phyloP scores from a whole-genome alignment of 1,140 invertebrate genomes.

The Macrosteles quadrilineatus region DNA sequence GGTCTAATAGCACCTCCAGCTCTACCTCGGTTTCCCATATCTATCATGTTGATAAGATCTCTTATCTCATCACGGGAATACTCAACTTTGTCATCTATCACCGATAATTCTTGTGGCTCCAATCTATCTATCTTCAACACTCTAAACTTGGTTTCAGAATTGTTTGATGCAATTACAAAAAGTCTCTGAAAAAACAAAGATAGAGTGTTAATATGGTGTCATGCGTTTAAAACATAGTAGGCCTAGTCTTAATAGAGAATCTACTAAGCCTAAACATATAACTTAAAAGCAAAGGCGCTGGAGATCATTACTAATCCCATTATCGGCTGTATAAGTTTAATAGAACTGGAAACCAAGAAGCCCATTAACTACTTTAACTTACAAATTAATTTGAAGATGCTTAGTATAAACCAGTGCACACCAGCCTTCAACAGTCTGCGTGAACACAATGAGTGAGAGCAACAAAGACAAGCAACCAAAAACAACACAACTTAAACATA shows the following conservation, averaged over 20 bases:
- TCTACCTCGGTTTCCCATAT: conserved; percentile 72
- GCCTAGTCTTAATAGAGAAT: neutral
- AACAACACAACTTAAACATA: too few species aligned
- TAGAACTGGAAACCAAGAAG: too few species aligned
- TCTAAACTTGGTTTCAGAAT: conserved; percentile 86
- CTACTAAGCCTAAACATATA: neutral
- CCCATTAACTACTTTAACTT: too few species aligned
- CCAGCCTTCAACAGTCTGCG: too few species aligned
- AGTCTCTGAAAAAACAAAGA: conserved; percentile 65
- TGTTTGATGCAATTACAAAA: conserved; percentile 94
- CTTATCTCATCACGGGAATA: conserved; percentile 87
- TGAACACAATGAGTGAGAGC: too few species aligned
- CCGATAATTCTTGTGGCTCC: conserved; percentile 75
- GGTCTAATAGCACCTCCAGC: conserved; percentile 58
- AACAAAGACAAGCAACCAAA: too few species aligned
- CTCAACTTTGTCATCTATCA: conserved; percentile 91
- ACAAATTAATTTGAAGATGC: too few species aligned
- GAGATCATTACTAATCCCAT: neutral
- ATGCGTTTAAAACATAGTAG: neutral
- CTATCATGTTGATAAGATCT: conserved; percentile 75
- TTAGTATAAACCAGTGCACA: too few species aligned
- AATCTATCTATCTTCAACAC: conserved; percentile 92
- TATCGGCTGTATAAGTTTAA: too few species aligned
- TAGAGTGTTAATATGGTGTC: neutral
- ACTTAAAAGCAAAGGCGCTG: neutral